Evolutionary conservation across 2,113 vertebrate species (phyloP).

Genomic region (Aptenodytes forsteri): DNA sequence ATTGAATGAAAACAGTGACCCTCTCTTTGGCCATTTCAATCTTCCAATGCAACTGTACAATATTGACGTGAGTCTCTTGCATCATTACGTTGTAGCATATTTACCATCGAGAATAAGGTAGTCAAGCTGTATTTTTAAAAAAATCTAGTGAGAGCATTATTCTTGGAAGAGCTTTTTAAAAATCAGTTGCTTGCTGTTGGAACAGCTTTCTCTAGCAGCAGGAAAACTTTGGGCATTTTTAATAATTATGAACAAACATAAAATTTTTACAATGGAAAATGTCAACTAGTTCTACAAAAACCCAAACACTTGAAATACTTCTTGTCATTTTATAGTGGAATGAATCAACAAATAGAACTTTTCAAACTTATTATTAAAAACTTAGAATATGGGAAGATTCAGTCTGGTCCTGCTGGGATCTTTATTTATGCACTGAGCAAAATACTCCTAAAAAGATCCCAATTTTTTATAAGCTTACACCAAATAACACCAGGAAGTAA

Average conservation of each 20-base stretch:
- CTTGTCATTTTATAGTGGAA: neutral
- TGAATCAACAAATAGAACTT: neutral
- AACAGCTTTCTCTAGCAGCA: neutral
- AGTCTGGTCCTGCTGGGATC: neutral
- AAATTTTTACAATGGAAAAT: neutral
- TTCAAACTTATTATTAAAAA: neutral
- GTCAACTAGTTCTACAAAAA: neutral
- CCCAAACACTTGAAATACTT: neutral
- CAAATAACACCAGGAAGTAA: neutral
- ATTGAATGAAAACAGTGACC: neutral
- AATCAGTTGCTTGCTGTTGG: neutral
- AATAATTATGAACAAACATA: conserved; percentile 3
- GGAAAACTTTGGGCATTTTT: neutral
- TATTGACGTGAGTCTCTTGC: neutral
- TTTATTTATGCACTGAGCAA: neutral
- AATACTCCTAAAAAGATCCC: neutral
- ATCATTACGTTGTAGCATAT: neutral
- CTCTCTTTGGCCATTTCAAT: neutral
- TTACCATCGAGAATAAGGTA: neutral
- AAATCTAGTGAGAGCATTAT: neutral
- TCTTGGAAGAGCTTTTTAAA: neutral
- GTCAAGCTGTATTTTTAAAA: neutral
- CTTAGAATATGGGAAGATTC: neutral
- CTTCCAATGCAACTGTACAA: neutral
- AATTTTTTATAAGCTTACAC: neutral